Evolutionary conservation across 2,797 vertebrate genomes (phyloP), one percentile per base, ranked within the genome.

Genomic region (Falco concolor): DNA sequence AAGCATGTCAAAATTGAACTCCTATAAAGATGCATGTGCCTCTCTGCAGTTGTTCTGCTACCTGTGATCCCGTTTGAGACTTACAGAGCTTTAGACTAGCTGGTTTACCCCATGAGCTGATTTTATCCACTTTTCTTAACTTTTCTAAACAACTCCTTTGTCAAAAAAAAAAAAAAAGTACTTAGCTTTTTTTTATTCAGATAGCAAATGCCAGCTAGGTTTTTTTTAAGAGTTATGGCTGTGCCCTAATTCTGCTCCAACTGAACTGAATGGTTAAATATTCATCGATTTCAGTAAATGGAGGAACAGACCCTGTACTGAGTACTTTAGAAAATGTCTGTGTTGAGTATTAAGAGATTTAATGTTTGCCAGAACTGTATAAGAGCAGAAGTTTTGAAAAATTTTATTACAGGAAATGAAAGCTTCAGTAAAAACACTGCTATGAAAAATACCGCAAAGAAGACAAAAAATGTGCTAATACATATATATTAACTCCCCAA

Each of bases 1-100:
- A 85, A 82, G 44, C 45, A 77, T 16, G 36, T 2, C 0, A 0
- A 38, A 42, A 40, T 2, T 0, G 0, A 38, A 42, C 36, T 63
- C 40, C 47, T 57, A 20, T 22, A 24, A 45, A 44, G 67, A 34
- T 4, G 6, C 5, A 19, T 2, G 7, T 56, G 40, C 45, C 38
- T 19, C 49, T 81, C 28, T 34, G 19, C 68, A 68, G 22, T 40
- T 80, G 13, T 69, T 65, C 61, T 77, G 67, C 49, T 85, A 59
- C 42, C 34, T 45, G 44, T 50, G 32, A 59, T 6, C 9, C 6
- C 0, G n/a, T 36, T 1, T 36, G 65, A 72, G 38, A 44, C 27
- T 89, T 12, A 53, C 23, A 87, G 24, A 30, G 10, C 32, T 40
- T 49, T 42, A 49, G 12, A 70, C n/a, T 49, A 5, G 3, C 18